Conservation (phyloP, 2,113 vertebrate species). For the Dunckerocampus dactyliophorus region DNA sequence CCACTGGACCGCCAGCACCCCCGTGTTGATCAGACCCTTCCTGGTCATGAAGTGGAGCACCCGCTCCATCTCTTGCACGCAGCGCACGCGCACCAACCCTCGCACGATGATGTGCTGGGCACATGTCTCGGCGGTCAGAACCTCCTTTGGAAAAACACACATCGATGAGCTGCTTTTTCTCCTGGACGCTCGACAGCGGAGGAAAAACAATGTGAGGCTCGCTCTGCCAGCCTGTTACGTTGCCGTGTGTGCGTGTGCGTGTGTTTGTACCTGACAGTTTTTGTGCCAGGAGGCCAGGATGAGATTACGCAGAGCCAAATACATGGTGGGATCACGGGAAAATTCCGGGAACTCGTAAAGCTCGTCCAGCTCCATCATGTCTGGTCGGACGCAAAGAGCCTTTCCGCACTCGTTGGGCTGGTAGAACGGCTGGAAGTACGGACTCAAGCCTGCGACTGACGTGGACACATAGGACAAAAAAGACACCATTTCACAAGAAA, state of each 20-base stretch:
- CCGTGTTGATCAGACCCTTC: constrained; percentile 95
- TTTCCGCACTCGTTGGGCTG: constrained; percentile 97
- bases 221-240: not conserved
- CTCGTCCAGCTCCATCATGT: constrained; percentile 98
- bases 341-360: constrained; percentile 98
- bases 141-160: constrained; percentile 73
- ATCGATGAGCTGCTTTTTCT: not conserved
- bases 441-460: constrained; percentile 85
- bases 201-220: not conserved
- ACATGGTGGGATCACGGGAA: constrained; percentile 96
- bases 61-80: constrained; percentile 88
- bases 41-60: constrained; percentile 94
- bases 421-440: constrained; percentile 97
- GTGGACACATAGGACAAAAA: not conserved
- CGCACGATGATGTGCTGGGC: constrained; percentile 86
- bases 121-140: constrained; percentile 85
- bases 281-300: constrained; percentile 90
- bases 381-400: constrained; percentile 92
- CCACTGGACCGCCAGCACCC: constrained; percentile 79
- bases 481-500: not conserved
- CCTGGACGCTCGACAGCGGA: not conserved
- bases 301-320: constrained; percentile 92
- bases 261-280: constrained; percentile 79
- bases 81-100: constrained; percentile 90
- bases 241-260: not conserved